Evolutionary conservation across 2,797 vertebrate species (phyloP).

Genomic region (Adelosebastes latens): DNA sequence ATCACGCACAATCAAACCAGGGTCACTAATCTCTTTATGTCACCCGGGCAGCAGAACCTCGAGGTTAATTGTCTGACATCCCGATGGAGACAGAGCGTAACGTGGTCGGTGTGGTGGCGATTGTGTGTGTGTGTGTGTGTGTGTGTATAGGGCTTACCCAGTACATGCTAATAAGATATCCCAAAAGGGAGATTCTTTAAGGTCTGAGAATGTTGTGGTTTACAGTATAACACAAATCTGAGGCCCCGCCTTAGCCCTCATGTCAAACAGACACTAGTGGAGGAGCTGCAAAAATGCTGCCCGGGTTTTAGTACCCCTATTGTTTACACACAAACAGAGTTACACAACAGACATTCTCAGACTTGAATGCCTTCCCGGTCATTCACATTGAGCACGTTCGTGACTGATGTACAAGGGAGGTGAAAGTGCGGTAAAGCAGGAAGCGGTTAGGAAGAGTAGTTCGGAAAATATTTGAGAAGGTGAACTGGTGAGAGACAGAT

Average conservation of each 20-base stretch:
- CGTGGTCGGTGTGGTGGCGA: neutral
- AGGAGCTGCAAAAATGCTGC: constrained; percentile 47
- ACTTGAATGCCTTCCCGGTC: constrained; percentile 10
- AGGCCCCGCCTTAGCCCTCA: constrained; percentile 47
- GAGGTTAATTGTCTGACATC: constrained; percentile 45
- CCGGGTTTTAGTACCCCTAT: constrained; percentile 36
- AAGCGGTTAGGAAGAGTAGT: neutral
- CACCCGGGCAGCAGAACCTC: constrained; percentile 21
- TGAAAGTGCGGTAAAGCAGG: neutral
- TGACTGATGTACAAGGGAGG: constrained; percentile 14
- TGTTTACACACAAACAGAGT: constrained; percentile 54
- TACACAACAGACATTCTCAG: constrained; percentile 48
- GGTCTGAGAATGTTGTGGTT: constrained; percentile 79
- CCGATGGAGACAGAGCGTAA: constrained; percentile 15
- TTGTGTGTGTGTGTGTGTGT: constrained; percentile 6
- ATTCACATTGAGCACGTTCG: neutral
- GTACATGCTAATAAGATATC: constrained; percentile 52
- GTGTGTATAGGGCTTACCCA: constrained; percentile 21
- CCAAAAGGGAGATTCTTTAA: constrained; percentile 66
- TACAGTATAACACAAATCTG: constrained; percentile 61
- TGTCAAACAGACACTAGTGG: constrained; percentile 56
- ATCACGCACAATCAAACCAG: constrained; percentile 54
- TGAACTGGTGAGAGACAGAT: constrained; percentile 31
- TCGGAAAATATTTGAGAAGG: constrained; percentile 46
- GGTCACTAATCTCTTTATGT: constrained; percentile 56